A percentile compares a stretch with the other conserved stretches of the same genome.
phyloP scores from a whole-genome alignment of 2,888 invertebrate species.

The Agrotis clavis region DNA sequence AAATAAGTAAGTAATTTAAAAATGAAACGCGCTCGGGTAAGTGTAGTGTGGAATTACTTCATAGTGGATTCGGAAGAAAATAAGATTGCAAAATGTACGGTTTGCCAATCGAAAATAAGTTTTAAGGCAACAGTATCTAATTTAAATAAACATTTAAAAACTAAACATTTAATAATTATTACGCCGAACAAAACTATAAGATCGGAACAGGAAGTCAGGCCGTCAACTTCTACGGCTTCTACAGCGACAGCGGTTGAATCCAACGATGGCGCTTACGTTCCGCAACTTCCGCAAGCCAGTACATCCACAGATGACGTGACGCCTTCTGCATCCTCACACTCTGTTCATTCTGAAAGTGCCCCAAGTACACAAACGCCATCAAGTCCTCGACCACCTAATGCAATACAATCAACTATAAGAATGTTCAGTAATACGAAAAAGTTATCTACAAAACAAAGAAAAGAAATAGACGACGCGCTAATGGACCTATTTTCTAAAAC shows the following conservation, averaged over 20 bases:
- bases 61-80: constrained; percentile 3
- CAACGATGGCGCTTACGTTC: neutral
- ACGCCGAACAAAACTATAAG: constrained; percentile 3
- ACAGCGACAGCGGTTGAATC: constrained; percentile 1
- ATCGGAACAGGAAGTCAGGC: constrained; percentile 3
- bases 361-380: neutral
- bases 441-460: constrained; percentile 7
- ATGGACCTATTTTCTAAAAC: constrained; percentile 7
- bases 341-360: neutral
- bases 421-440: constrained; percentile 10
- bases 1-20: constrained; percentile 2
- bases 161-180: neutral
- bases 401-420: constrained; percentile 5
- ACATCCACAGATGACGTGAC: neutral
- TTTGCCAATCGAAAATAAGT: constrained; percentile 10
- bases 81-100: constrained; percentile 4
- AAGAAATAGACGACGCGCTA: constrained; percentile 8
- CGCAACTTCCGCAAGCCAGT: neutral
- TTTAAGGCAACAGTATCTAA: neutral
- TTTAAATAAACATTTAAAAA: constrained; percentile 12
- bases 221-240: neutral
- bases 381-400: neutral
- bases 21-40: constrained; percentile 6
- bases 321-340: neutral
- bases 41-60: constrained; percentile 4